Percentiles rank a stretch among this genome's conserved stretches.
Evolutionary conservation across 2,888 invertebrate species (phyloP).

Genomic region (Drosophila conformis): DNA sequence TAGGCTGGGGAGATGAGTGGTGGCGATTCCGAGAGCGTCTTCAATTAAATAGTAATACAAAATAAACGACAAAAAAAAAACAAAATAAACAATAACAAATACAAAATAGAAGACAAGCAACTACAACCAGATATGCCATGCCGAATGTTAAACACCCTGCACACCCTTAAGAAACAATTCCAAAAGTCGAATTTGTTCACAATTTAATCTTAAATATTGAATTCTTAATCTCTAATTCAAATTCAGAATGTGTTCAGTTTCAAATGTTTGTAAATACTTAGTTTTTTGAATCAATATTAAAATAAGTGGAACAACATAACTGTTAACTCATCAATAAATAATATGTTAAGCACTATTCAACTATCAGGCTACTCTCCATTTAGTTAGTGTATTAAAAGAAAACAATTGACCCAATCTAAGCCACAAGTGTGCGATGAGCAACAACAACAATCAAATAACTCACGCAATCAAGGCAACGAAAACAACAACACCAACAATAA

Average conservation of each 20-base stretch:
- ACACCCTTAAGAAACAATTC: background rate
- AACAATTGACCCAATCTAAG: constrained; percentile 41
- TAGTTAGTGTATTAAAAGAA: constrained; percentile 15
- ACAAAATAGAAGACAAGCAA: background rate
- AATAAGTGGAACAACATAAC: background rate
- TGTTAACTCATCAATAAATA: background rate
- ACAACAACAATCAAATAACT: constrained; percentile 16
- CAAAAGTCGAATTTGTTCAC: background rate
- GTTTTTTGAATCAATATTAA: background rate
- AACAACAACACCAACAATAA: constrained; percentile 12
- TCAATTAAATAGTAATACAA: constrained; percentile 77
- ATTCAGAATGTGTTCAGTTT: background rate
- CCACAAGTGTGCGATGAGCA: background rate
- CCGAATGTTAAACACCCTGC: constrained; percentile 3
- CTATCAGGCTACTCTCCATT: too few relatives aligned
- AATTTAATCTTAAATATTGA: background rate
- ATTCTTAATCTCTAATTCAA: background rate
- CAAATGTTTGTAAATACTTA: too few relatives aligned
- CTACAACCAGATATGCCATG: background rate
- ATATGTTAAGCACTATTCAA: too few relatives aligned
- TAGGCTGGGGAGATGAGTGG: constrained; percentile 9
- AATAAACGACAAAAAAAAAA: constrained; percentile 52
- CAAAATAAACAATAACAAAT: constrained; percentile 11
- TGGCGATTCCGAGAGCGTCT: constrained; percentile 47
- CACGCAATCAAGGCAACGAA: constrained; percentile 20